Percentiles rank a stretch among this genome's conserved stretches.
Conservation (phyloP, 2,888 invertebrate genomes). For the Byasa hedistus region DNA sequence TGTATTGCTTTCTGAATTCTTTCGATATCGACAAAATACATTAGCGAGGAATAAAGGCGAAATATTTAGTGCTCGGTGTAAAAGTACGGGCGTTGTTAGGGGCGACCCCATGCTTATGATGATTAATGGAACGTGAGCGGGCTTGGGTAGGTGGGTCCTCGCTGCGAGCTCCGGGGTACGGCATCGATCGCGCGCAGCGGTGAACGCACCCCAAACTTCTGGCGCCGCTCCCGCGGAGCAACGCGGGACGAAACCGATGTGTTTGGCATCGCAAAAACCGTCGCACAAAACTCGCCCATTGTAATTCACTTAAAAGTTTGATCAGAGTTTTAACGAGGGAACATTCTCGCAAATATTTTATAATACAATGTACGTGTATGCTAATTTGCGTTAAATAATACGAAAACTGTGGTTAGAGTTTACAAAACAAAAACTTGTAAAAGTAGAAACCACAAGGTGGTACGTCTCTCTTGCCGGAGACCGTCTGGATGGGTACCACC, state of each 20-base stretch:
- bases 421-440: no score
- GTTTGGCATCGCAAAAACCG: slow-evolving; percentile 15
- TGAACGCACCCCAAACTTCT: slow-evolving; percentile 71
- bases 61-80: slow-evolving; percentile 22
- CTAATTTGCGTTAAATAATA: background rate
- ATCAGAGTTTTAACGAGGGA: slow-evolving; percentile 10
- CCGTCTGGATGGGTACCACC: no score
- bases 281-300: slow-evolving; percentile 1
- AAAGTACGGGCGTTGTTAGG: slow-evolving; percentile 47
- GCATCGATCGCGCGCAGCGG: slow-evolving; percentile 73
- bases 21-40: slow-evolving; percentile 15
- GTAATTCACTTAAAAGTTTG: slow-evolving; percentile 23
- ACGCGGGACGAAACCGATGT: slow-evolving; percentile 44
- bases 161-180: slow-evolving; percentile 51
- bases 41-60: slow-evolving; percentile 36
- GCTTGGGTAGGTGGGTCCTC: slow-evolving; percentile 35
- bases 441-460: no score
- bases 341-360: slow-evolving; percentile 9
- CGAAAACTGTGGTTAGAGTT: no score
- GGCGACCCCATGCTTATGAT: slow-evolving; percentile 50
- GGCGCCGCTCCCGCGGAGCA: slow-evolving; percentile 52
- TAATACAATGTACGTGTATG: background rate
- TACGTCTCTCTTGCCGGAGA: no score
- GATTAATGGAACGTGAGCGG: slow-evolving; percentile 28
- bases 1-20: slow-evolving; percentile 9